These are phyloP conservation scores for Pararge aegeria DNA, from an alignment of 1,140 invertebrate species.

Conservation along the genomic window DNA sequence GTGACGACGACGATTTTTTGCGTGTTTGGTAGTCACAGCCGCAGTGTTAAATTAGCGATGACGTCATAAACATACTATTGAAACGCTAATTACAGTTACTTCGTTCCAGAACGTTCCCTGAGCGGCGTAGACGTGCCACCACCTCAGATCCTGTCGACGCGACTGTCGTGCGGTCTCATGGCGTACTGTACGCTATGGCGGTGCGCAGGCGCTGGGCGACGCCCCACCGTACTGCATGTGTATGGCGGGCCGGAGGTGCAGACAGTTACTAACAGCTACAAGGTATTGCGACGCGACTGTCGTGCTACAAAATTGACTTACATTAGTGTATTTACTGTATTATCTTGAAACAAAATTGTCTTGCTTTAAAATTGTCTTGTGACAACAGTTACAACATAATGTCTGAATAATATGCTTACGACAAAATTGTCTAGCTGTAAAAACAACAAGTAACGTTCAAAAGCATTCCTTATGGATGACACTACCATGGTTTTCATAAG, in stretches of 20 bases:
- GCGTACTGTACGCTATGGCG: conserved; percentile 96
- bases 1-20: no score
- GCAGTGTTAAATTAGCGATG: no score
- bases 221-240: conserved; percentile 97
- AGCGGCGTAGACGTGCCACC: conserved; percentile 37
- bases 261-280: conserved; percentile 96
- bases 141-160: conserved; percentile 53
- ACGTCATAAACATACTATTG: background rate
- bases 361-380: no score
- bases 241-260: conserved; percentile 99
- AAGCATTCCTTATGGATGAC: no score
- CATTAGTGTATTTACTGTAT: no score
- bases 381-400: no score
- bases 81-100: background rate
- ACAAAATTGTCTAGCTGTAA: no score
- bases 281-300: conserved; percentile 15
- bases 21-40: no score
- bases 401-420: no score
- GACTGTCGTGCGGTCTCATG: conserved; percentile 74
- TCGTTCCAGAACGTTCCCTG: conserved; percentile 42
- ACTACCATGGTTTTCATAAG: no score
- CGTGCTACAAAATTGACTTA: background rate
- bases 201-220: conserved; percentile 88
- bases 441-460: no score
- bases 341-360: no score